Evolutionary conservation across 2,888 invertebrate genomes (phyloP), one percentile per base, ranked within the genome.

Genomic region (Hypena proboscidalis): DNA sequence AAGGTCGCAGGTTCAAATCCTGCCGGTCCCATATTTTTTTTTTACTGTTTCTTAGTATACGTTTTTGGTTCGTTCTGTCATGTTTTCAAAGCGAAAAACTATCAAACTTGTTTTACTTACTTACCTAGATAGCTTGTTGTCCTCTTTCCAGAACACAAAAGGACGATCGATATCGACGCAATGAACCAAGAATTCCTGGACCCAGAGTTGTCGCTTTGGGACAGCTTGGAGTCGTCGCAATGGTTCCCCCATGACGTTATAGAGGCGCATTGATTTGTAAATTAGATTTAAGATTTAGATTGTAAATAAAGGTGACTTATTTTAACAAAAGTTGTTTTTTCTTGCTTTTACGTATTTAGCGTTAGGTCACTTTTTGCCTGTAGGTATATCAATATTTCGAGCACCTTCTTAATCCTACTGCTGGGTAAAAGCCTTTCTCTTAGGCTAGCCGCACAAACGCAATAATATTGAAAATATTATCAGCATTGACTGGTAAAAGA

Each of bases 241-340:
- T 97, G 97, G 97, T 90, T 96, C 67, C 95, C 96, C 0, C 93
- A 95, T 50, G 96, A 96, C 50, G 92, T 94, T 15, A 75, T 95
- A 25, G 96, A 96, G 82, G 91, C 68, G 0, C 74, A 80, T 40
- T 50, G 37, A 29, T 31, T 31, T 26, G n/a, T n/a, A n/a, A 11
- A 33, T 21, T 4, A 13, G 8, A 15, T 15, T 23, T 33, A 37
- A 34, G 20, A 40, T 30, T 15, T 38, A 51, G 10, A 50, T 29
- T 58, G 34, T 59, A 47, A 49, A 53, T 53, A 48, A 41, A 51
- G 27, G 42, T 2, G 19, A 33, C 6, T 3, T 21, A 11, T n/a
- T 2, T 27, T 0, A 4, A 15, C 20, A 14, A 5, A 14, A 11
- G 14, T 11, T 9, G 2, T 31, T 38, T 38, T 17, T 23, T 37